Conservation (phyloP, 2,797 vertebrate genomes). For the Esox lucius region DNA sequence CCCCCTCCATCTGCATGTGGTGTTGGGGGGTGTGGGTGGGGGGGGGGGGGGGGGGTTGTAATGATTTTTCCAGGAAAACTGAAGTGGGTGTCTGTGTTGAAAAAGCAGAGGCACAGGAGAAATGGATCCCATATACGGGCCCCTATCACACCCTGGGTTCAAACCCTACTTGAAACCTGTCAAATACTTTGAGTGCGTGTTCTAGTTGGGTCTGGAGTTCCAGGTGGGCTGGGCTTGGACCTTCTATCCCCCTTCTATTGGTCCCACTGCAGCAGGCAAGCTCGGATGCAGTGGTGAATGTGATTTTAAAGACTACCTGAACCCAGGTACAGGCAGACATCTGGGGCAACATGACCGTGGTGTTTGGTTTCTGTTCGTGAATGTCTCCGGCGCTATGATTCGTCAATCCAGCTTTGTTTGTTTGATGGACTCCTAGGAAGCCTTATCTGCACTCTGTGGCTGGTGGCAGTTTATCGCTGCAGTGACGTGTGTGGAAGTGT, state of each 20-base stretch:
- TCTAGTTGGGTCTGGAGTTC: background rate
- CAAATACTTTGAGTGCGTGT: background rate
- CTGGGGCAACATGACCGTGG: constrained; percentile 41
- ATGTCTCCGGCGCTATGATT: constrained; percentile 48
- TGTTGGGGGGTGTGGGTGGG: constrained; percentile 42
- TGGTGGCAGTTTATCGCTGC: constrained; percentile 64
- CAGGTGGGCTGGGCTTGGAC: constrained; percentile 3
- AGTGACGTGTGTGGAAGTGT: constrained; percentile 60
- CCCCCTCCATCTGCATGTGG: constrained; percentile 63
- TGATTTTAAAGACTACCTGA: background rate
- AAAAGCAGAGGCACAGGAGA: constrained; percentile 20
- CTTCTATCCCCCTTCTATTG: background rate
- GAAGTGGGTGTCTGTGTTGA: constrained; percentile 47
- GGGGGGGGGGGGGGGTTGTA: constrained; percentile 43
- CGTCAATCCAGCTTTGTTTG: constrained; percentile 65
- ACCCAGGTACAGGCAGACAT: constrained; percentile 41
- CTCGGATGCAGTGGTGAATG: background rate
- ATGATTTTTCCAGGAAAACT: constrained; percentile 74
- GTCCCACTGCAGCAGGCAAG: background rate
- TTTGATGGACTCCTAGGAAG: constrained; percentile 64
- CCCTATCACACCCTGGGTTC: background rate
- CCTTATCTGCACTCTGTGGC: constrained; percentile 59
- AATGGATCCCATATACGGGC: background rate
- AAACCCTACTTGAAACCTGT: background rate
- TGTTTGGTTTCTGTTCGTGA: constrained; percentile 45